A percentile compares a stretch with the other conserved stretches of the same genome.
These are phyloP conservation scores for Mesorhabditis belari DNA, from an alignment of 2,888 invertebrate genomes.

Conservation along the genomic window DNA sequence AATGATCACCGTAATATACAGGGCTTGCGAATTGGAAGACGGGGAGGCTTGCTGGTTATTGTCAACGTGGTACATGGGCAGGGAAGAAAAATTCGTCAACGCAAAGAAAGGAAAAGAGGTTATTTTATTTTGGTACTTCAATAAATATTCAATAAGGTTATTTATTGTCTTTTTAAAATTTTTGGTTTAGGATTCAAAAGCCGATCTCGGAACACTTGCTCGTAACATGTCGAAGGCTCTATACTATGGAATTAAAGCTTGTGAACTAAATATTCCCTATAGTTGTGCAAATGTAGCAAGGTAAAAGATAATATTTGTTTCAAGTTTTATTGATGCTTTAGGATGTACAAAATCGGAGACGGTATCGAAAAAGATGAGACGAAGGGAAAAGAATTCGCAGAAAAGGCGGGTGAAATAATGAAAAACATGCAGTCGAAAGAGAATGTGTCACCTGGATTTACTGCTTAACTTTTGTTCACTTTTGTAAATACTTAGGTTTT, in stretches of 20 bases:
- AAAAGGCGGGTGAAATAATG: slow-evolving; percentile 35
- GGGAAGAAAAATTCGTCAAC: slow-evolving; percentile 36
- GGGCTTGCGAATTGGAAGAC: slow-evolving; percentile 43
- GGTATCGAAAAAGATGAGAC: slow-evolving; percentile 42
- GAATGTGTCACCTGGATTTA: slow-evolving; percentile 26
- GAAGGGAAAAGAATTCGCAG: slow-evolving; percentile 35
- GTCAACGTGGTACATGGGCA: slow-evolving; percentile 49
- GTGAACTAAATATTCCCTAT: slow-evolving; percentile 75
- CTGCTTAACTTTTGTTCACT: slow-evolving; percentile 9
- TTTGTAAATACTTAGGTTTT: background rate
- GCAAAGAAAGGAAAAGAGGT: slow-evolving; percentile 13
- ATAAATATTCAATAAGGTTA: background rate
- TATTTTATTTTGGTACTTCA: too few relatives aligned
- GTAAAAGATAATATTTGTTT: slow-evolving; percentile 7
- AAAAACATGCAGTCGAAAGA: slow-evolving; percentile 26
- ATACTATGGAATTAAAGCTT: slow-evolving; percentile 70
- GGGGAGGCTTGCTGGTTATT: slow-evolving; percentile 48
- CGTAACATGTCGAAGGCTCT: slow-evolving; percentile 66
- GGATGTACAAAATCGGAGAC: slow-evolving; percentile 55
- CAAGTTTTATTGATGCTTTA: slow-evolving; percentile 42
- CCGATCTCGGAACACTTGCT: slow-evolving; percentile 27
- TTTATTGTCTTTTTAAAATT: background rate
- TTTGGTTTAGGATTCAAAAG: slow-evolving; percentile 22
- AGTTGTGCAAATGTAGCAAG: slow-evolving; percentile 79
- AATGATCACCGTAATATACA: slow-evolving; percentile 1